Evolutionary conservation across 2,797 vertebrate species (phyloP), one percentile per base, ranked within the genome.

Genomic region (Pangasius macronema): DNA sequence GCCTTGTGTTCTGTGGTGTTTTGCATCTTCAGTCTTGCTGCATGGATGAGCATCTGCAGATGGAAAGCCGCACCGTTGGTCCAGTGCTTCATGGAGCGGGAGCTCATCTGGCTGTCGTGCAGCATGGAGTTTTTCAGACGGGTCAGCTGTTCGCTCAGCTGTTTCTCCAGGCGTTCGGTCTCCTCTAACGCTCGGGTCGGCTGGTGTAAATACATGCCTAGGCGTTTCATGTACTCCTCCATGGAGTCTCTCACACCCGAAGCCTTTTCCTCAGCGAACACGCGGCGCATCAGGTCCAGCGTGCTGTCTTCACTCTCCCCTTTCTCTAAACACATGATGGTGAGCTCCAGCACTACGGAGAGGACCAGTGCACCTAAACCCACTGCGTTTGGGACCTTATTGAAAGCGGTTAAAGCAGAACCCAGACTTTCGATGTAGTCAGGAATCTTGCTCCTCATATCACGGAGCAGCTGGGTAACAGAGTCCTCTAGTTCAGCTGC

Each of bases 101-200:
- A 51, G 79, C 79, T 82, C 39, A 87, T 87, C 3, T 82, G 67
- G 1, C 82, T 27, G 10, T 87, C 79, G 1, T 82, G n/a, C 24
- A 87, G 61, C 72, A 87, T 87, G 72, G 86, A 87, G 82, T 87
- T 87, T 42, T 67, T 87, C 61, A 84, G 82, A 68, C 49, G 27
- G 27, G 82, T 87, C 49, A 87, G 36, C 73, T 84, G 82, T 4
- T 84, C 61, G 1, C 86, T 87, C 49, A 87, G 33, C 20, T 39
- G 30, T 8, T 59, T 81, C 77, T 81, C 33, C 77, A 81, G 77
- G 27, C 53, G 55, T 39, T 79, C 49, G 0, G 73, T 87, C 49
- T 84, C 82, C 55, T 79, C 49, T 42, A 57, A 27, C 2, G 63
- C 82, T 30, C n/a, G 27, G 0, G 3, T 3, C 11, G 61, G 82